Conservation (phyloP, 2,888 invertebrate species). For the Diarsia mendica region DNA sequence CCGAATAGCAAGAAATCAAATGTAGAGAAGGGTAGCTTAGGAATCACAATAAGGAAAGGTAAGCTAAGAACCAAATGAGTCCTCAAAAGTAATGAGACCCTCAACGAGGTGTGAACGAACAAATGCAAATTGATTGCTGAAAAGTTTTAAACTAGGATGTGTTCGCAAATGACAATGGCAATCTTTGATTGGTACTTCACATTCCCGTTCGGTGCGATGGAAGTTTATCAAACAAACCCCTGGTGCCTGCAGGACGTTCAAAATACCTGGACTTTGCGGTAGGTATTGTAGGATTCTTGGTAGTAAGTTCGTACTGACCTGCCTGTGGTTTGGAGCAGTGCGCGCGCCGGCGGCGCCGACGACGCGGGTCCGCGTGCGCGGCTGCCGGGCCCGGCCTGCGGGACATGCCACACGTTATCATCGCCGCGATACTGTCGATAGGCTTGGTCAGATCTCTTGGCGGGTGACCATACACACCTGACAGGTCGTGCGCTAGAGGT, state of each 20-base stretch:
- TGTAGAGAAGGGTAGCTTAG: too few relatives aligned
- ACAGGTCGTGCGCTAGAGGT: slow-evolving; percentile 8
- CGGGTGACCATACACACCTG: slow-evolving; percentile 28
- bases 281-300: too few relatives aligned
- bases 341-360: slow-evolving; percentile 35
- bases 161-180: neutral
- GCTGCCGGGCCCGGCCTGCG: slow-evolving; percentile 4
- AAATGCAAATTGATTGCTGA: too few relatives aligned
- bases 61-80: too few relatives aligned
- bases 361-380: slow-evolving; percentile 26
- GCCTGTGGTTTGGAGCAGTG: neutral
- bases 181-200: neutral
- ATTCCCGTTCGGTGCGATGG: slow-evolving; percentile 2
- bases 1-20: too few relatives aligned
- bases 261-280: neutral
- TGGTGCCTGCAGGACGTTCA: neutral
- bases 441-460: neutral
- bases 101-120: too few relatives aligned
- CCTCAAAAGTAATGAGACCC: too few relatives aligned
- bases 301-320: slow-evolving; percentile 41
- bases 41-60: too few relatives aligned
- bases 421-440: neutral
- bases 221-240: neutral
- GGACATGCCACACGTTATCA: slow-evolving; percentile 1
- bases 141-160: too few relatives aligned